A percentile compares a stretch with the other conserved stretches of the same genome.
Evolutionary conservation across 2,888 invertebrate species (phyloP).

Genomic region (Latheticus oryzae): DNA sequence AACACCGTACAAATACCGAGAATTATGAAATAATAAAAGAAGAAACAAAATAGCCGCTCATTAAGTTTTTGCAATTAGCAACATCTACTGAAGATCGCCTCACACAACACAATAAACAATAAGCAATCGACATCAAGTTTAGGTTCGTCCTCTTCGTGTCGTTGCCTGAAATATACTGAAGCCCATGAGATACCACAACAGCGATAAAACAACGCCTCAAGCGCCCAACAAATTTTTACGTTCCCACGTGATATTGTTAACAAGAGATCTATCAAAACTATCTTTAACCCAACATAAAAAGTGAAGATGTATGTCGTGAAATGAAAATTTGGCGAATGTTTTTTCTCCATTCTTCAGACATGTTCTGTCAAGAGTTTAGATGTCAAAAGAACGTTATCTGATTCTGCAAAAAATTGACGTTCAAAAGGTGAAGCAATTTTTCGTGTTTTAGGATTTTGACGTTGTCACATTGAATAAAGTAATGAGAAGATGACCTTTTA

Average conservation of each 20-base stretch:
- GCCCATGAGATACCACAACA: constrained; percentile 26
- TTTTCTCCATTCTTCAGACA: constrained; percentile 14
- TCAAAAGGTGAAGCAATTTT: constrained; percentile 25
- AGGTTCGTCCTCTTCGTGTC: constrained; percentile 27
- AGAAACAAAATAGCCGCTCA: constrained; percentile 16
- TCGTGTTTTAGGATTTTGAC: constrained; percentile 30
- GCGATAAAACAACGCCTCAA: constrained; percentile 30
- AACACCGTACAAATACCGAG: constrained; percentile 8
- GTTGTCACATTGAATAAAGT: constrained; percentile 32
- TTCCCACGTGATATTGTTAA: constrained; percentile 40
- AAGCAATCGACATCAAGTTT: constrained; percentile 16
- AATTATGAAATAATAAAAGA: constrained; percentile 12
- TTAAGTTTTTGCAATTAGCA: constrained; percentile 23
- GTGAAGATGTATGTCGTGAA: neutral
- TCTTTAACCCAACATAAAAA: constrained; percentile 24
- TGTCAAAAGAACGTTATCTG: constrained; percentile 29
- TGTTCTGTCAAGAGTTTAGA: constrained; percentile 28
- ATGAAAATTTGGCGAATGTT: constrained; percentile 3
- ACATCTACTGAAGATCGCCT: constrained; percentile 18
- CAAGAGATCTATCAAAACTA: constrained; percentile 37
- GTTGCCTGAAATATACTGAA: constrained; percentile 23
- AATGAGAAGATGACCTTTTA: constrained; percentile 34
- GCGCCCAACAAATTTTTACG: constrained; percentile 34
- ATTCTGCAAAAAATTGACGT: constrained; percentile 32
- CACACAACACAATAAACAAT: constrained; percentile 20